A percentile compares a stretch with the other conserved stretches of the same genome.
phyloP scores from a whole-genome alignment of 2,797 vertebrate species.

The Cuculus canorus region DNA sequence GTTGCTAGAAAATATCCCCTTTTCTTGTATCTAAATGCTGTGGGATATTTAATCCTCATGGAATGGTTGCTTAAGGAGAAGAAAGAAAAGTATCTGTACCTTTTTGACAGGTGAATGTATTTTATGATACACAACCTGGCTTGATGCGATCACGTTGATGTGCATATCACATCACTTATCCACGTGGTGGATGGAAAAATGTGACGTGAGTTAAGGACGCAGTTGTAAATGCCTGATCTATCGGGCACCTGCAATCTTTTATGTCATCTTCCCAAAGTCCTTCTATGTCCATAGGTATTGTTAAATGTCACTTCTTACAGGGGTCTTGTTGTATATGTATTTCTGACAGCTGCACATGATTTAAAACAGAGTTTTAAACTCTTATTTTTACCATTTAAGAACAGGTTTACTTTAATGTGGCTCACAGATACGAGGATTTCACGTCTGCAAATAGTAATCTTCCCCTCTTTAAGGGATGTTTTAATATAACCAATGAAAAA shows the following conservation, averaged over 20 bases:
- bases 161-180: neutral
- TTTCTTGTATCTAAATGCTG: neutral
- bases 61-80: neutral
- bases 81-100: neutral
- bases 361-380: neutral
- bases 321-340: neutral
- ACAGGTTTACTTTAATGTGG: neutral
- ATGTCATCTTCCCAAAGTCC: conserved; percentile 7
- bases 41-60: neutral
- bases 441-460: neutral
- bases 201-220: conserved; percentile 41
- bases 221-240: conserved; percentile 35
- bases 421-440: neutral
- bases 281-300: neutral
- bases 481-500: neutral
- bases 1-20: neutral
- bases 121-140: neutral
- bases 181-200: neutral
- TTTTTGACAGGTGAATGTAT: neutral
- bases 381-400: neutral
- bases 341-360: neutral
- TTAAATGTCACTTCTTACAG: conserved; percentile 22
- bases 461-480: neutral
- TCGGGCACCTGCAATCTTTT: conserved; percentile 3
- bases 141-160: neutral